These are phyloP conservation scores for Notamacropus eugenii DNA, from an alignment of 2,797 vertebrate species.

Conservation along the genomic window DNA sequence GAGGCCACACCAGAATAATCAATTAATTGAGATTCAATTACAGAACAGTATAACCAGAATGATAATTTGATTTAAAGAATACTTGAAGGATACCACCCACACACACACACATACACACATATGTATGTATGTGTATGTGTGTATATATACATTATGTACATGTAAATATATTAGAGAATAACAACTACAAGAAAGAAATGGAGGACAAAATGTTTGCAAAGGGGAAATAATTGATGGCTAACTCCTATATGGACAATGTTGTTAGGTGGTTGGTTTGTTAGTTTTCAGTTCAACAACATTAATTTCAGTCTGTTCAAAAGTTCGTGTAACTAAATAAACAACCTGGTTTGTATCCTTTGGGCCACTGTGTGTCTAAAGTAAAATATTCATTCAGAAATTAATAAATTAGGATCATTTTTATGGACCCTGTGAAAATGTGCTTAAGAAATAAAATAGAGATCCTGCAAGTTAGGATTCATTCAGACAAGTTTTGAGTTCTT, in stretches of 20 bases:
- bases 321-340: slow-evolving; percentile 74
- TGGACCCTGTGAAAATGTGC: slow-evolving; percentile 57
- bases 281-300: slow-evolving; percentile 65
- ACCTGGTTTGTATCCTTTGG: slow-evolving; percentile 67
- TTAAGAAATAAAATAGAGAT: slow-evolving; percentile 65
- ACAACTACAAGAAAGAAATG: slow-evolving; percentile 38
- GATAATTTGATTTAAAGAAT: background rate
- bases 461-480: slow-evolving; percentile 48
- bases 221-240: slow-evolving; percentile 60
- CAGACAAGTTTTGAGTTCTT: slow-evolving; percentile 43
- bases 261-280: background rate
- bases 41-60: background rate
- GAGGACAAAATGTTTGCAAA: slow-evolving; percentile 48
- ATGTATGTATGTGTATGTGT: no score
- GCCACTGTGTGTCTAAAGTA: slow-evolving; percentile 57
- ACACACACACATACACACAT: no score
- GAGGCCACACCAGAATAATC: background rate
- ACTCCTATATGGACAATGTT: slow-evolving; percentile 51
- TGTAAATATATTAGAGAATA: slow-evolving; percentile 24
- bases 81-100: background rate
- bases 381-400: slow-evolving; percentile 71
- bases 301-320: slow-evolving; percentile 67
- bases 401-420: slow-evolving; percentile 67
- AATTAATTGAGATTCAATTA: background rate
- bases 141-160: no score